A percentile compares a stretch with the other conserved stretches of the same genome.
These are phyloP conservation scores for Todiramphus saurophagus DNA, from an alignment of 2,113 vertebrate genomes.

Conservation along the genomic window DNA sequence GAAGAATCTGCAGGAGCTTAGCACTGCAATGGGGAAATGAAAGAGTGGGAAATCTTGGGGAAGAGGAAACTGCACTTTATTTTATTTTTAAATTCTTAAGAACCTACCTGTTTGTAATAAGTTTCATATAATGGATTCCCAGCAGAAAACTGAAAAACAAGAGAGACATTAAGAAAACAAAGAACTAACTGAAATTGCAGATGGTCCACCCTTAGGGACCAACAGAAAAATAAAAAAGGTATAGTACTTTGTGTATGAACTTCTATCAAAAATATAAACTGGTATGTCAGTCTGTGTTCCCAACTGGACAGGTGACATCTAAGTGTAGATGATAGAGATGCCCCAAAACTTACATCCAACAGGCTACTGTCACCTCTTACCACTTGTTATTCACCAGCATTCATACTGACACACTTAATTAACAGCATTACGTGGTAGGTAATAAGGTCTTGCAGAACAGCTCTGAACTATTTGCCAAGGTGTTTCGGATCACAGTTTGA, in stretches of 20 bases:
- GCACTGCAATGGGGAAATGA: background rate
- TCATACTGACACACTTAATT: background rate
- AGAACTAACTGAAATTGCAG: background rate
- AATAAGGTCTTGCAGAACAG: background rate
- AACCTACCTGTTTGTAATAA: conserved; percentile 92
- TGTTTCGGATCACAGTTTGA: background rate
- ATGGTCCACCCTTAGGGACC: background rate
- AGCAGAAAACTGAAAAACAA: conserved; percentile 81
- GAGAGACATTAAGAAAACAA: background rate
- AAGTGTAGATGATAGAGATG: background rate
- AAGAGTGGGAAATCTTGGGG: background rate
- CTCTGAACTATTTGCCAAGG: background rate
- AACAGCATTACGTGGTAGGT: background rate
- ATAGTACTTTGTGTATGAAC: background rate
- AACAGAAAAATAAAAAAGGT: background rate
- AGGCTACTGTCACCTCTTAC: background rate
- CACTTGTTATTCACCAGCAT: background rate
- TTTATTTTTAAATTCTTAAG: background rate
- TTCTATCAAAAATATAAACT: fast-evolving
- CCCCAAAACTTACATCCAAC: background rate
- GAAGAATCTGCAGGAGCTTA: background rate
- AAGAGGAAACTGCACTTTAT: background rate
- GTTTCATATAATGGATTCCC: conserved; percentile 92
- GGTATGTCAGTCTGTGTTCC: background rate
- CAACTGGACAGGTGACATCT: background rate